Percentiles rank a stretch among this genome's conserved stretches.
These are phyloP conservation scores for Drosophila busckii DNA, from an alignment of 1,140 invertebrate genomes.

Conservation along the genomic window DNA sequence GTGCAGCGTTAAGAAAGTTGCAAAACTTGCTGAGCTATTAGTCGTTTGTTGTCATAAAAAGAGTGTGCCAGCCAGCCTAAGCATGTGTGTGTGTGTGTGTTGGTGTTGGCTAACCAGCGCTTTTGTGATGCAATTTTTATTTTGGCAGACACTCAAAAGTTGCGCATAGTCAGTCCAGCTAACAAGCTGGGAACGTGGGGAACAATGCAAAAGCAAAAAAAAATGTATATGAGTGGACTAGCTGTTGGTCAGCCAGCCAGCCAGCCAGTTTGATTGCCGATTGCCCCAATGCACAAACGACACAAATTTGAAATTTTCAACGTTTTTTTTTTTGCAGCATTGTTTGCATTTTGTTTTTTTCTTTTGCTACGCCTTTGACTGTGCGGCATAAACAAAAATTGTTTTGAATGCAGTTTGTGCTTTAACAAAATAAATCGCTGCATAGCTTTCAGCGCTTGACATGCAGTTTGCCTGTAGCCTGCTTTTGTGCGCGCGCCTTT, in stretches of 20 bases:
- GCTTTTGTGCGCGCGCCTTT: too few relatives aligned
- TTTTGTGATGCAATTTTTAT: slow-evolving; percentile 55
- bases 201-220: slow-evolving; percentile 2
- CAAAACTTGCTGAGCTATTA: slow-evolving; percentile 38
- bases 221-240: too few relatives aligned
- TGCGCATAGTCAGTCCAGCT: slow-evolving; percentile 39
- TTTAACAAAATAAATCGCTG: too few relatives aligned
- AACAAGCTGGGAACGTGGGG: neutral
- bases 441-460: too few relatives aligned
- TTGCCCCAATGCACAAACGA: slow-evolving; percentile 18
- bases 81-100: slow-evolving; percentile 2
- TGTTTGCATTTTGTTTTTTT: neutral
- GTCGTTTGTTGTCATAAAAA: slow-evolving; percentile 29
- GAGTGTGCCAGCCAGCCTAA: slow-evolving; percentile 25
- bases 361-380: too few relatives aligned
- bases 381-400: too few relatives aligned
- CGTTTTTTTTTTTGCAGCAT: neutral
- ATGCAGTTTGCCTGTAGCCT: too few relatives aligned
- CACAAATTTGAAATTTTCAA: neutral
- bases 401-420: too few relatives aligned
- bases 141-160: slow-evolving; percentile 57
- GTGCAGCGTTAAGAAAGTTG: neutral
- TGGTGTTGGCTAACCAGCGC: slow-evolving; percentile 51
- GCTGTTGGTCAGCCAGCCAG: neutral
- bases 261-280: slow-evolving; percentile 2